phyloP scores from a whole-genome alignment of 2,888 invertebrate species.

The Xestoiulus laeticollis region DNA sequence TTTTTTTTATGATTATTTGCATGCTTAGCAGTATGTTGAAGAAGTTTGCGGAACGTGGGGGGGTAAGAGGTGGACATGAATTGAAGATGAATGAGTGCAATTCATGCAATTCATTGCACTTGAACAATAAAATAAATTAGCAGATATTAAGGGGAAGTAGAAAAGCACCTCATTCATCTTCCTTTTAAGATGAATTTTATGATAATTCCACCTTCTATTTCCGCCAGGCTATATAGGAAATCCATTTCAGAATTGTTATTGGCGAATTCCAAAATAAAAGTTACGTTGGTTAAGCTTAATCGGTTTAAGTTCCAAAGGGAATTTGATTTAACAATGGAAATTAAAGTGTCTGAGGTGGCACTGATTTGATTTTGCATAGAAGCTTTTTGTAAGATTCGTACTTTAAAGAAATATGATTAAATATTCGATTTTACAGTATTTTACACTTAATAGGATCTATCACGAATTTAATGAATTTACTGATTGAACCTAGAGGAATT shows the following conservation, averaged over 20 bases:
- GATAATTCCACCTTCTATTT: constrained; percentile 3
- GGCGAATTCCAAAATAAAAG: neutral
- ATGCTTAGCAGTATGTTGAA: neutral
- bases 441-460: too few species aligned
- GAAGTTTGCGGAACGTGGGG: neutral
- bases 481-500: too few species aligned
- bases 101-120: constrained; percentile 31
- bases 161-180: constrained; percentile 24
- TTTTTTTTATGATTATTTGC: constrained; percentile 10
- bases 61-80: constrained; percentile 2
- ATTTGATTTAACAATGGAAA: neutral
- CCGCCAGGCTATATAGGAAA: neutral
- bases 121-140: constrained; percentile 41
- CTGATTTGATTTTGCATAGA: too few species aligned
- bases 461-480: too few species aligned
- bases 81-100: constrained; percentile 38
- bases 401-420: too few species aligned
- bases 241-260: neutral
- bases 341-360: neutral
- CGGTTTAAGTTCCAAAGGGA: neutral
- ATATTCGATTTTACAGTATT: too few species aligned
- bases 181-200: constrained; percentile 38
- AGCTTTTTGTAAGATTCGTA: too few species aligned
- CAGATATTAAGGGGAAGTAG: constrained; percentile 35
- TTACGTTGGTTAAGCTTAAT: neutral